Evolutionary conservation across 1,140 invertebrate genomes (phyloP).

Genomic region (Aphidius ervi): DNA sequence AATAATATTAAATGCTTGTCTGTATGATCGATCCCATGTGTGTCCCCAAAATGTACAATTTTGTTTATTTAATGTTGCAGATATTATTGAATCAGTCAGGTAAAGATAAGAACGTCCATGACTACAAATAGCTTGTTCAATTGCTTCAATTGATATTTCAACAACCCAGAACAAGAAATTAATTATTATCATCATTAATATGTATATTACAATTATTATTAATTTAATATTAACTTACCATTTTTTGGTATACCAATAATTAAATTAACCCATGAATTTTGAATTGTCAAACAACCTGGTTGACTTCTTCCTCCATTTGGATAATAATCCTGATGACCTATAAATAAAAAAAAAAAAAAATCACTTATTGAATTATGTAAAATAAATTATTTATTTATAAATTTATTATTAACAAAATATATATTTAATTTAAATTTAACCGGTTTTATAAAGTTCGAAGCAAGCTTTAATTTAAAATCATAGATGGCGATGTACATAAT

Average conservation of each 20-base stretch:
- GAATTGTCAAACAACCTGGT: constrained; percentile 50
- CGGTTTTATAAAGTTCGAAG: too few relatives aligned
- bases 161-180: constrained; percentile 18
- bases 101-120: constrained; percentile 57
- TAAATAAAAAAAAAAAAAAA: too few relatives aligned
- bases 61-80: constrained; percentile 30
- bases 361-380: too few relatives aligned
- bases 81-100: constrained; percentile 56
- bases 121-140: constrained; percentile 56
- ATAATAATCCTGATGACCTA: constrained; percentile 65
- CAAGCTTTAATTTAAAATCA: too few relatives aligned
- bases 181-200: not conserved
- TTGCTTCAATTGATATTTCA: constrained; percentile 31
- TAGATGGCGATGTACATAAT: too few relatives aligned
- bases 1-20: constrained; percentile 32
- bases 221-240: constrained; percentile 37
- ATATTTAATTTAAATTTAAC: too few relatives aligned
- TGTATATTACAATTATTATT: not conserved
- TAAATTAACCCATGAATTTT: constrained; percentile 39
- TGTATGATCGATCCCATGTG: constrained; percentile 54
- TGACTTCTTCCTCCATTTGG: constrained; percentile 64
- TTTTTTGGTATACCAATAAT: constrained; percentile 36
- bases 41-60: constrained; percentile 54
- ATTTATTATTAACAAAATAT: too few relatives aligned
- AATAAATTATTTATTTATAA: too few relatives aligned